phyloP scores from a whole-genome alignment of 1,140 invertebrate species.

The Aphelinus atriplicis region DNA sequence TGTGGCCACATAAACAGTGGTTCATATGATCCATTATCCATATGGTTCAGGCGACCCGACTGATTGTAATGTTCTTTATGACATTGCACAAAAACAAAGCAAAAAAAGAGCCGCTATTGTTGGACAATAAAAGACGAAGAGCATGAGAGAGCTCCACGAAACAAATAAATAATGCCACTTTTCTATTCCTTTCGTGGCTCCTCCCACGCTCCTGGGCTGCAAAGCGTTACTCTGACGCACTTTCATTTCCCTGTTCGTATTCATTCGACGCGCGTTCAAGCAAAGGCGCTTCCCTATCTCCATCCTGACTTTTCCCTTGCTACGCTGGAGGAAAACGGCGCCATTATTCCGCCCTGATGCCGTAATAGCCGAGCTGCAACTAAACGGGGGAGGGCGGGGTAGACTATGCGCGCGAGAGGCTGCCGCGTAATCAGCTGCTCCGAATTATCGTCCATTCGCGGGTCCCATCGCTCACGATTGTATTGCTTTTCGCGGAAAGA shows the following conservation, averaged over 20 bases:
- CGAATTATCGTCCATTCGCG: neutral
- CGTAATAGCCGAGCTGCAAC: neutral
- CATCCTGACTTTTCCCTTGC: neutral
- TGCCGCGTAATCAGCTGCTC: neutral
- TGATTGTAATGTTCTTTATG: too few relatives aligned
- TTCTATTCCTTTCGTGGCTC: constrained; percentile 12
- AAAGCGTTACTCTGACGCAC: neutral
- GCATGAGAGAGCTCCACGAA: neutral
- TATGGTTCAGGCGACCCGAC: too few relatives aligned
- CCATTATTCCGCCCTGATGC: neutral
- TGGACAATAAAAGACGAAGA: neutral
- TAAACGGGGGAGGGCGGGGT: too few relatives aligned
- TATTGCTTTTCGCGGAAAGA: too few relatives aligned
- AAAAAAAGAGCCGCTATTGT: too few relatives aligned
- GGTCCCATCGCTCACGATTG: too few relatives aligned
- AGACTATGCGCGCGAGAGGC: neutral
- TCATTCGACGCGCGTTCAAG: neutral
- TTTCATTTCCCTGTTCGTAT: neutral
- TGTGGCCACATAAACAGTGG: too few relatives aligned
- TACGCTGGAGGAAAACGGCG: neutral
- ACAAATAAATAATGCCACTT: constrained; percentile 14
- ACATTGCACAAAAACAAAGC: too few relatives aligned
- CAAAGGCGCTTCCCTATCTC: neutral
- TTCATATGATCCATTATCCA: too few relatives aligned
- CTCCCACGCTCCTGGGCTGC: neutral